Base-by-base conservation (phyloP, 2,888 invertebrate species). In the Leptinotarsa rubiginosa region DNA sequence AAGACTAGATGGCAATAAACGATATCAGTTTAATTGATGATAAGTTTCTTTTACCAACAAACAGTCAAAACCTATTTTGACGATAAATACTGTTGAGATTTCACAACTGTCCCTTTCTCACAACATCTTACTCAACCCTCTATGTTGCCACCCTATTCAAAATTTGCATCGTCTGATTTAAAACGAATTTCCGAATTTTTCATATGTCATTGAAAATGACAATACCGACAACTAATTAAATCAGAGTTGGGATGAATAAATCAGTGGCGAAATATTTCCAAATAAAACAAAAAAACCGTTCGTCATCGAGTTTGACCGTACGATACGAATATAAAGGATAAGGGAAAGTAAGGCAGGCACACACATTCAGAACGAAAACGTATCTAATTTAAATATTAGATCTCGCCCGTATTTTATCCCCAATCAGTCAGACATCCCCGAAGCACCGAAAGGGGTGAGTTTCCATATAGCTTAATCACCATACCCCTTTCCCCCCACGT, bases 391-490 rank as follows among this genome's bases (percentile, higher is more conserved):
- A 87, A 87, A 87, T 87, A 87, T 87, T 87, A 87, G 86, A 87
- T 87, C 87, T 86, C 86, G 86, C 86, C 85, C 87, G 87, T 86
- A 87, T 87, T 87, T 87, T 86, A 85, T 85, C 86, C 78, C 87
- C 87, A 86, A 87, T 87, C 87, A 87, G 86, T 87, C 87, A 87
- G 86, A 83, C 83, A 84, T 82, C 81, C 83, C 82, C 80, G 76
- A 78, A 78, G 79, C 77, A 73, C 84, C 84, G 87, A 87, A 88
- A 87, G 88, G 89, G 89, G 89, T 89, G 89, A 88, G 88, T 87
- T 87, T 89, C 89, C 89, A 89, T 89, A 89, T 89, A 89, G 90
- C 90, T 90, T 90, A 90, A 90, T 90, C 90, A 90, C 89, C 87
- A 85, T 79, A 81, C 85, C 86, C 87, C 86, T 84, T 79, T 87